phyloP scores from a whole-genome alignment of 92 coral and sea anemone species.

The Umimayanthus kanabou region DNA sequence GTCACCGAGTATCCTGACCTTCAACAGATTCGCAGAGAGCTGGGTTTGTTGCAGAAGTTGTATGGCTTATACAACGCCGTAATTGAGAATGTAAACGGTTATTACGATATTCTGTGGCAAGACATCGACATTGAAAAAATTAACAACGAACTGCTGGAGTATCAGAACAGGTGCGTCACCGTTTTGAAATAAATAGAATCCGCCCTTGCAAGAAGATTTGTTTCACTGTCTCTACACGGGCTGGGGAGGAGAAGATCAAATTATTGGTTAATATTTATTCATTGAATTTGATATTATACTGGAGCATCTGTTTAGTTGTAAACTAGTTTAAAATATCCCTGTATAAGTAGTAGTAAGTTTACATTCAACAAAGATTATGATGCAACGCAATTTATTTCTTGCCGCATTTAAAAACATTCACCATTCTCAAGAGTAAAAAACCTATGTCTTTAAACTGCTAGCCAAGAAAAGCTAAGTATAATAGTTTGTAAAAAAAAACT shows the following conservation, averaged over 20 bases:
- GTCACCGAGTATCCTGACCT: conserved; percentile 93
- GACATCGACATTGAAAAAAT: conserved; percentile 98
- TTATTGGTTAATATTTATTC: no score
- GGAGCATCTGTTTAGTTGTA: no score
- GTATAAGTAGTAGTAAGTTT: no score
- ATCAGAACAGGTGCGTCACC: conserved; percentile 83
- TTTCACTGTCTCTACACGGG: not conserved
- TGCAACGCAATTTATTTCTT: no score
- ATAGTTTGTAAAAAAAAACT: no score
- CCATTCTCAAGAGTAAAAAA: no score
- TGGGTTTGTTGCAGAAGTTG: conserved; percentile 90
- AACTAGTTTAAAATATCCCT: no score
- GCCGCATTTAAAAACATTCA: no score
- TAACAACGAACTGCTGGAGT: conserved; percentile 85
- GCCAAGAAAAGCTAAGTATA: no score
- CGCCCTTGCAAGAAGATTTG: not conserved
- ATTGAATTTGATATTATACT: no score
- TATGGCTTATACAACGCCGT: conserved; percentile 96
- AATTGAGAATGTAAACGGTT: conserved; percentile 96
- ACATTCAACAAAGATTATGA: no score
- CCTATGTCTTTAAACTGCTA: no score
- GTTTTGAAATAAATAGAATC: not conserved
- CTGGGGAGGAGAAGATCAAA: not conserved
- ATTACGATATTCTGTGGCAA: conserved; percentile 96
- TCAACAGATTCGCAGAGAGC: conserved; percentile 90